Conservation (phyloP, 2,888 invertebrate species). For the Ormyrus labotus region DNA sequence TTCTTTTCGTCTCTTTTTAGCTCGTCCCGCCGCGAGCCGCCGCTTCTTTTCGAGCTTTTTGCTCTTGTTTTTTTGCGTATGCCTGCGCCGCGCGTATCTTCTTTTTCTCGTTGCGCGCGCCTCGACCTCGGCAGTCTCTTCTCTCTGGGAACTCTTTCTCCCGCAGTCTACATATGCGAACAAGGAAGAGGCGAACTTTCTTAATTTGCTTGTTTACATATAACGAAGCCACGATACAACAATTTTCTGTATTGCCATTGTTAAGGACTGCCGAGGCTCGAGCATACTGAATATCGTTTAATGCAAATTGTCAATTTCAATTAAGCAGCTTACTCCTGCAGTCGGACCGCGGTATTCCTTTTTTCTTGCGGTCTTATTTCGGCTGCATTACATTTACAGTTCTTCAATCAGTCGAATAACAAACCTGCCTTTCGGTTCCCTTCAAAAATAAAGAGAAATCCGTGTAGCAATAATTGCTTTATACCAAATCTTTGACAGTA, state of each 20-base stretch:
- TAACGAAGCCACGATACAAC: slow-evolving; percentile 50
- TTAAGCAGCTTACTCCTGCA: slow-evolving; percentile 38
- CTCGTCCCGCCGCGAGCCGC: neutral
- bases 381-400: slow-evolving; percentile 40
- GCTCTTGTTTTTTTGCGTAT: neutral
- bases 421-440: neutral
- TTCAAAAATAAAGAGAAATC: neutral
- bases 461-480: neutral
- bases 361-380: neutral
- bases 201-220: slow-evolving; percentile 59
- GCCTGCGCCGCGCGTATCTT: neutral
- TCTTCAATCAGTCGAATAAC: slow-evolving; percentile 40
- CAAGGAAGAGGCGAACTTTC: slow-evolving; percentile 45
- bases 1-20: slow-evolving; percentile 44
- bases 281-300: slow-evolving; percentile 45
- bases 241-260: slow-evolving; percentile 53
- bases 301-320: slow-evolving; percentile 56
- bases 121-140: slow-evolving; percentile 26
- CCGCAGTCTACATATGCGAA: neutral
- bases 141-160: neutral
- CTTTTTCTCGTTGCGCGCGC: slow-evolving; percentile 23
- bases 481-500: neutral
- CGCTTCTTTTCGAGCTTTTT: neutral
- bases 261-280: slow-evolving; percentile 6
- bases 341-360: slow-evolving; percentile 13